Base-by-base conservation (phyloP, 2,113 vertebrate genomes). In the Etheostoma cragini region DNA sequence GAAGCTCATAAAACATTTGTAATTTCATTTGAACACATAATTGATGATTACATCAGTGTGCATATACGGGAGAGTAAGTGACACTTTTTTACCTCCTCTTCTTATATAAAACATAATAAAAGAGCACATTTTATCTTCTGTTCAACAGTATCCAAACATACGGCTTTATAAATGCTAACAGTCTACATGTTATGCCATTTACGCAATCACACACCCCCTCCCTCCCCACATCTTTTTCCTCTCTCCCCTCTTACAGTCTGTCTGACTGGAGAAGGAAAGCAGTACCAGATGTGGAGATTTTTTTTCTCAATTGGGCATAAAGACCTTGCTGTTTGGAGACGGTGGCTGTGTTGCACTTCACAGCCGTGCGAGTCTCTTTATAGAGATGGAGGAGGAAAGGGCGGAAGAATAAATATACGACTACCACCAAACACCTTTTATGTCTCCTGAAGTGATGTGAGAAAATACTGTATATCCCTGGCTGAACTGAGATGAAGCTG, bases 281-380 rank as follows among this genome's bases (percentile, higher is more conserved):
- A 91, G 88, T 88, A 89, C 89, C 93, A 94, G 93, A 93, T 94
- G 93, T 94, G 87, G 54, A 67, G 83, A 21, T 16, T 60, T 77
- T 77, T 76, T 52, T 53, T 67, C 30, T 78, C 47, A 69, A 62
- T 56, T 15, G 57, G 78, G 63, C 53, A 91, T 91, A 92, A 92
- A 93, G 92, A 88, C 71, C 80, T 79, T 38, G 90, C 91, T 93
- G 91, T 90, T 91, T 82, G 71, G 84, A 84, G 64, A 54, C 65
- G 81, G 64, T 53, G 80, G 88, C 83, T 64, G 86, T 64, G 87
- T 78, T 81, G 83, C 82, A 93, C 89, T 92, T 93, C 88, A 92
- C 85, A 90, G 80, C 82, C 85, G 87, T 86, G 85, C 80, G 83
- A 73, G 80, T 86, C 86, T 89, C 87, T 86, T 87, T 74, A 88